phyloP scores from a whole-genome alignment of 2,113 vertebrate species.

The Carassius auratus region DNA sequence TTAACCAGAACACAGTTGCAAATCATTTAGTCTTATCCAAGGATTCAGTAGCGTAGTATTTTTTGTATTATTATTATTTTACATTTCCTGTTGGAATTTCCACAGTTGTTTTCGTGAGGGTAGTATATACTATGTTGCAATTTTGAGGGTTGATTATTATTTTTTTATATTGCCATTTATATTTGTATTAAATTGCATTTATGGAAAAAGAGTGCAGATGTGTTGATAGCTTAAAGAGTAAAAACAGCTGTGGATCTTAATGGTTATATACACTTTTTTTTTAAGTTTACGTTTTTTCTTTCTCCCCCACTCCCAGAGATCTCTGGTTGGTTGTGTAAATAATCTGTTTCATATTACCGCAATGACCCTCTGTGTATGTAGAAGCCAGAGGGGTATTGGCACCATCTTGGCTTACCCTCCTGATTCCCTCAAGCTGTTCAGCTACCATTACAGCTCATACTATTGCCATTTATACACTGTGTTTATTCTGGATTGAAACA shows the following conservation, averaged over 20 bases:
- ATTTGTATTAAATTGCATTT: not conserved
- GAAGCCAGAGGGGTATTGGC: conserved; percentile 46
- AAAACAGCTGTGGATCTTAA: not conserved
- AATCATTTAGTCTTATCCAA: not conserved
- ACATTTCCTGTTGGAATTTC: no score
- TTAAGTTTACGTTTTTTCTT: not conserved
- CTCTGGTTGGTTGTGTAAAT: conserved; percentile 52
- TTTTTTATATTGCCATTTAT: not conserved
- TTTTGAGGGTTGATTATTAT: not conserved
- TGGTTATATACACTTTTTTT: not conserved
- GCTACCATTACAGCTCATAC: conserved; percentile 40
- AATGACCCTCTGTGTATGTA: conserved; percentile 43
- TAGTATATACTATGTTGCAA: not conserved
- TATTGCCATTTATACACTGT: conserved; percentile 32
- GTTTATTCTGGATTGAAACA: conserved; percentile 30
- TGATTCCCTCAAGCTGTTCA: conserved; percentile 44
- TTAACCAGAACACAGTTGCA: not conserved
- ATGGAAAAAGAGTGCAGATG: not conserved
- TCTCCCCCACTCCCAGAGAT: conserved; percentile 39
- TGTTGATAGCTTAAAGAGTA: conserved; percentile 20
- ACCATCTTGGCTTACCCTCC: conserved; percentile 41
- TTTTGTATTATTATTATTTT: no score
- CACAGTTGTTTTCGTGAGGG: no score
- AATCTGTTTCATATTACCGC: conserved; percentile 54
- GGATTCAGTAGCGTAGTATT: not conserved